Percentiles rank a stretch among this genome's conserved stretches.
phyloP scores from a whole-genome alignment of 2,888 invertebrate species.

The Drosophila austrosaltans region DNA sequence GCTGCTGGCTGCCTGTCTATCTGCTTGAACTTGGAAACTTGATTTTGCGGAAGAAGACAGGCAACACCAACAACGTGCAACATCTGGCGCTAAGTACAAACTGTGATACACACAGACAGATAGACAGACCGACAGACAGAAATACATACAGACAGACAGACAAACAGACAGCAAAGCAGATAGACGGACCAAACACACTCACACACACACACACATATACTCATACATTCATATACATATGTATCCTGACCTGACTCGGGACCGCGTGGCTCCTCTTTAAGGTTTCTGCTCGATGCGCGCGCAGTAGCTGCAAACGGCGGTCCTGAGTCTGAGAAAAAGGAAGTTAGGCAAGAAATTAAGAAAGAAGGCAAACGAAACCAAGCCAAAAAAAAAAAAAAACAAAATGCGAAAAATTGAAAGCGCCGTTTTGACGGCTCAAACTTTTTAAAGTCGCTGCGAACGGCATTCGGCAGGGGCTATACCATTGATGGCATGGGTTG shows the following conservation, averaged over 20 bases:
- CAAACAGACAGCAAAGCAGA: slow-evolving; percentile 26
- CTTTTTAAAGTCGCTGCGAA: slow-evolving; percentile 15
- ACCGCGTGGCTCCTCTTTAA: slow-evolving; percentile 70
- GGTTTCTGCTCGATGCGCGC: slow-evolving; percentile 67
- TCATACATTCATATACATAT: slow-evolving; percentile 30
- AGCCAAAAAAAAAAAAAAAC: background rate
- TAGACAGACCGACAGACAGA: slow-evolving; percentile 43
- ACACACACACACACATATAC: slow-evolving; percentile 12
- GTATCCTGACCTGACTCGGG: slow-evolving; percentile 42
- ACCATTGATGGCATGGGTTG: background rate
- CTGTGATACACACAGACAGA: slow-evolving; percentile 71
- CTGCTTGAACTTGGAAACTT: slow-evolving; percentile 78
- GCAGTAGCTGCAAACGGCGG: slow-evolving; percentile 48
- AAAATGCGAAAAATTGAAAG: slow-evolving; percentile 9
- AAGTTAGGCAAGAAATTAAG: slow-evolving; percentile 65
- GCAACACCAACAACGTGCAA: slow-evolving; percentile 52
- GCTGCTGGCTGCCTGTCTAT: slow-evolving; percentile 50
- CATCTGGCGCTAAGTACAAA: slow-evolving; percentile 79
- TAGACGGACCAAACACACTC: background rate
- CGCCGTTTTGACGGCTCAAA: slow-evolving; percentile 13
- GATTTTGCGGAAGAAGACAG: slow-evolving; percentile 67
- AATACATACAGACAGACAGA: slow-evolving; percentile 27
- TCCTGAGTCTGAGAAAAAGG: slow-evolving; percentile 53
- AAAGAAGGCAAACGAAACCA: slow-evolving; percentile 56
- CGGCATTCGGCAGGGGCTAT: background rate